Percentiles rank a stretch among this genome's conserved stretches.
These are phyloP conservation scores for Manis crassicaudata DNA, from an alignment of 2,797 vertebrate species.

Conservation along the genomic window DNA sequence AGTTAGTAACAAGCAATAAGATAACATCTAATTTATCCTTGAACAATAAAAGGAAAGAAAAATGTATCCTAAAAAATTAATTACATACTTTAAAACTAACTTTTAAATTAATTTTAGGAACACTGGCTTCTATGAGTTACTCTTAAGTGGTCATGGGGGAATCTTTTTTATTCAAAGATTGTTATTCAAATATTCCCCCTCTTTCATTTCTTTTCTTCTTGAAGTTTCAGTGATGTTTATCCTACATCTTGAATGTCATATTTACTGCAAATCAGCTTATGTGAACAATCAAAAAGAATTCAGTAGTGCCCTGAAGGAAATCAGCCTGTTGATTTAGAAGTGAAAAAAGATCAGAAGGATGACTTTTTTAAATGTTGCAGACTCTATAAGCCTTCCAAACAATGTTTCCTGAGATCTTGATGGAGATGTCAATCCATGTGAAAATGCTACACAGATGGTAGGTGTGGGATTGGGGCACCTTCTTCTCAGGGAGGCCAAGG, in stretches of 20 bases:
- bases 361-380: not conserved
- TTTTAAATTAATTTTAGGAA: not conserved
- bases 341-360: not conserved
- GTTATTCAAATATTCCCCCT: not conserved
- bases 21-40: not conserved
- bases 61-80: not conserved
- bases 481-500: not conserved
- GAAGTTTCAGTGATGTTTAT: not conserved
- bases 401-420: not conserved
- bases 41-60: slow-evolving; percentile 9
- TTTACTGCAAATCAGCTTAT: not conserved
- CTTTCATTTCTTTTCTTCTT: not conserved
- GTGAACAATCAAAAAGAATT: not conserved
- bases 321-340: not conserved
- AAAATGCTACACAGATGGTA: not conserved
- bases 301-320: not conserved
- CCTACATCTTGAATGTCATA: not conserved
- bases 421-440: not conserved
- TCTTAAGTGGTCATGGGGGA: not conserved
- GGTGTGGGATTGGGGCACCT: not conserved
- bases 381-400: not conserved
- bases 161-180: not conserved
- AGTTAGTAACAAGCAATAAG: not conserved
- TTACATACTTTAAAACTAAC: not conserved
- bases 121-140: not conserved